These are phyloP conservation scores for Sisor rabdophorus DNA, from an alignment of 2,113 vertebrate species.

Conservation along the genomic window DNA sequence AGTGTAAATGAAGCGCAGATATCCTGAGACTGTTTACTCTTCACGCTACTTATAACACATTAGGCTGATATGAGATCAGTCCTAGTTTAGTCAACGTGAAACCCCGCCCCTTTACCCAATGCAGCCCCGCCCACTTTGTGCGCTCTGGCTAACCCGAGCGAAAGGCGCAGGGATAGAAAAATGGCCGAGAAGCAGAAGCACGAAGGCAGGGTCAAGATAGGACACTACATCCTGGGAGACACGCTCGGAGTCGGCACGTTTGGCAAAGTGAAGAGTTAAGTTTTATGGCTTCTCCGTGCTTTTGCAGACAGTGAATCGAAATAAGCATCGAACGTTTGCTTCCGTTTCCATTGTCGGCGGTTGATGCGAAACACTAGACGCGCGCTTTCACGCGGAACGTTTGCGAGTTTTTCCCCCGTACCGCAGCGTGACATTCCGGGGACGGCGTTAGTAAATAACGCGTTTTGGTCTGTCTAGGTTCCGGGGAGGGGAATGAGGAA, in stretches of 20 bases:
- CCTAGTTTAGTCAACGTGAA: neutral
- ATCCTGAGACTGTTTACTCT: no score
- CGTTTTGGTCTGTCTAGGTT: neutral
- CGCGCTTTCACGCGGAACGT: neutral
- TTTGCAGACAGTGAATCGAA: slow-evolving; percentile 11
- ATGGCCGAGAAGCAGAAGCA: slow-evolving; percentile 96
- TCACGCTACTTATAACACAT: neutral
- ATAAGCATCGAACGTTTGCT: slow-evolving; percentile 37
- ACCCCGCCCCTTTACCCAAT: slow-evolving; percentile 58
- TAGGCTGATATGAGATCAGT: slow-evolving; percentile 40
- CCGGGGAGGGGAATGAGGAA: neutral
- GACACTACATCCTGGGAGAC: slow-evolving; percentile 92
- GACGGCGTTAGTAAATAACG: neutral
- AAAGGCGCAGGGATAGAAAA: slow-evolving; percentile 62
- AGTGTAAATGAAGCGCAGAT: neutral
- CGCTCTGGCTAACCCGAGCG: slow-evolving; percentile 58
- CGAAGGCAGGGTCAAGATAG: slow-evolving; percentile 95
- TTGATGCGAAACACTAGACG: slow-evolving; percentile 32
- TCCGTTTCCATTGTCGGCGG: slow-evolving; percentile 53
- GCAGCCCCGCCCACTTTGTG: slow-evolving; percentile 54
- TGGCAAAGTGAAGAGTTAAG: slow-evolving; percentile 99
- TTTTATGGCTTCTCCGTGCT: slow-evolving; percentile 54
- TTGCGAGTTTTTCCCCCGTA: neutral
- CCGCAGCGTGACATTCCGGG: slow-evolving; percentile 2
- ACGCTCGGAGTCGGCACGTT: slow-evolving; percentile 96